Evolutionary conservation across 1,140 invertebrate genomes (phyloP), one percentile per base, ranked within the genome.

Genomic region (Melitaea cinxia): DNA sequence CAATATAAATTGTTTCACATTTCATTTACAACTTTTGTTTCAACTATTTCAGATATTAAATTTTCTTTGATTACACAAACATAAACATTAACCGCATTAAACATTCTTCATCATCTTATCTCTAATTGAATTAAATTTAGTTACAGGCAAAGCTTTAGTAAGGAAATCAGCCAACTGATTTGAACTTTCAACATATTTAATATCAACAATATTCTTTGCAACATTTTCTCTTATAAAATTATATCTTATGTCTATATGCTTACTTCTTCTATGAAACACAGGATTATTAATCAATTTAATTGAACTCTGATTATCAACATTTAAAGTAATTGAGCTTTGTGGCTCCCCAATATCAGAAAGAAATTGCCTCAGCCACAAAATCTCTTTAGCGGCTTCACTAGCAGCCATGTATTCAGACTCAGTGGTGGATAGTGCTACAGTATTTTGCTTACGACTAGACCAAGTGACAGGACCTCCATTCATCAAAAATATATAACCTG

Each of bases 361-460:
- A 28, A 90, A 65, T 21, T 66, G 57, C 57, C 65, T 75, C 15
- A 85, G 39, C 76, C 78, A 85, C 10, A 83, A 71, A 0, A 82
- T 72, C 68, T 92, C 89, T 73, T 87, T 87, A 4, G 80, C 56
- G 0, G 79, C 83, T 64, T 80, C 72, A 37, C 77, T 64, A 4
- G 85, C 66, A n/a, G 89, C 86, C 4, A 92, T 78, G 64, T 92
- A 92, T 72, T 93, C 89, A 4, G 90, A 80, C 61, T 93, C 90
- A 33, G 88, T 92, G 5, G 84, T 86, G 5, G 90, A 91, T 33
- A 91, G 73, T 21, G 90, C 83, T 4, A 91, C 86, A 15, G 77
- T 75, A 50, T 63, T 54, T 79, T 92, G 92, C 65, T 91, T 90
- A 37, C 75, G 80, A 17, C 76, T 83, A 39, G 70, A 68, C 91